These are phyloP conservation scores for Mylabris sibirica DNA, from an alignment of 2,888 invertebrate species.

Conservation along the genomic window DNA sequence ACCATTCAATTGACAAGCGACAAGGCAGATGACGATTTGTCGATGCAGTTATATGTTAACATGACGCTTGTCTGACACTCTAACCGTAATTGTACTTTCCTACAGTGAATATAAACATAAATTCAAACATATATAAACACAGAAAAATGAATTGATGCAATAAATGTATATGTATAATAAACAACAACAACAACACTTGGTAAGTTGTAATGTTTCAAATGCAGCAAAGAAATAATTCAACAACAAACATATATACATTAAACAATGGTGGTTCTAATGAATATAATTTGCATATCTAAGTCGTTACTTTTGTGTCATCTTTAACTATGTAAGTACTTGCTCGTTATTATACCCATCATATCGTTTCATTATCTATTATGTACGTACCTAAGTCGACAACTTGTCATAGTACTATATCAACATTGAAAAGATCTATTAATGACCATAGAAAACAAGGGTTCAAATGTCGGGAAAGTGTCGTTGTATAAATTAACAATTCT, in stretches of 20 bases:
- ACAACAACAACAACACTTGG: constrained; percentile 44
- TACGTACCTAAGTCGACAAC: constrained; percentile 25
- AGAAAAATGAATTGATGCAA: constrained; percentile 26
- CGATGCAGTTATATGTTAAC: constrained; percentile 26
- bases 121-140: background rate
- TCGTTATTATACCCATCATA: constrained; percentile 22
- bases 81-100: background rate
- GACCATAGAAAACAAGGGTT: constrained; percentile 8
- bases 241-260: constrained; percentile 56
- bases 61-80: constrained; percentile 16
- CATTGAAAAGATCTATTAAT: constrained; percentile 17
- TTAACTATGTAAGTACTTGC: constrained; percentile 45
- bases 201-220: constrained; percentile 43
- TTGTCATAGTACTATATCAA: constrained; percentile 27
- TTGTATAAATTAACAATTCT: constrained; percentile 12
- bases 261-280: constrained; percentile 57
- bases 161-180: constrained; percentile 50
- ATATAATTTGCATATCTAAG: constrained; percentile 59
- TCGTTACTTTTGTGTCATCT: constrained; percentile 56
- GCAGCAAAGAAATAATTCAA: constrained; percentile 43
- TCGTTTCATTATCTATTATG: constrained; percentile 3
- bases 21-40: constrained; percentile 45
- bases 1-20: constrained; percentile 44
- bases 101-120: background rate
- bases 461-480: constrained; percentile 4